Conservation (phyloP, 2,888 invertebrate species). For the Chydorus sphaericus region DNA sequence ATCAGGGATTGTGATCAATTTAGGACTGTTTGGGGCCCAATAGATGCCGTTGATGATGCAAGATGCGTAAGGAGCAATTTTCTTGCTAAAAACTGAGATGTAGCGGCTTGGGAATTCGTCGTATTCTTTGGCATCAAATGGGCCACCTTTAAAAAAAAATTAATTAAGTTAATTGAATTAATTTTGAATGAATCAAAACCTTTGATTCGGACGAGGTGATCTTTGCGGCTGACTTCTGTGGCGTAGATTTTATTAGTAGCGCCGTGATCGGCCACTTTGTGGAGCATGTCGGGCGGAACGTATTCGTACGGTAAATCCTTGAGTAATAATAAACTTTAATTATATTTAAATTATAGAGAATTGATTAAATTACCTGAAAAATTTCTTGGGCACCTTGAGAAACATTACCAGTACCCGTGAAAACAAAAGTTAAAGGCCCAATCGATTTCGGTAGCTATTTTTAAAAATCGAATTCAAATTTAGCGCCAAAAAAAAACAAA, state of each 20-base stretch:
- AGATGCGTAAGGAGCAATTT: slow-evolving; percentile 94
- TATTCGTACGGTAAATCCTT: slow-evolving; percentile 95
- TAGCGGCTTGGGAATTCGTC: slow-evolving; percentile 86
- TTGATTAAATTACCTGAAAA: slow-evolving; percentile 28
- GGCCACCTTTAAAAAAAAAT: too few species aligned
- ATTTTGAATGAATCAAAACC: too few species aligned
- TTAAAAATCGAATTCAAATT: too few species aligned
- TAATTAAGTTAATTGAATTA: too few species aligned
- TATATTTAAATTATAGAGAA: not conserved
- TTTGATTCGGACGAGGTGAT: slow-evolving; percentile 83
- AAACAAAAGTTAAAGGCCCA: slow-evolving; percentile 86
- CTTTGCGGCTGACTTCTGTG: slow-evolving; percentile 82
- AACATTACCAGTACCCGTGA: slow-evolving; percentile 95
- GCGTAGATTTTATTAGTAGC: slow-evolving; percentile 90
- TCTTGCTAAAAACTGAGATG: slow-evolving; percentile 87
- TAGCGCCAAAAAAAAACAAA: too few species aligned
- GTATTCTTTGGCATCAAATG: slow-evolving; percentile 79
- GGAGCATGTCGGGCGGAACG: slow-evolving; percentile 83
- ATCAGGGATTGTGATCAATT: slow-evolving; percentile 90
- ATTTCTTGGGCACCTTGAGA: slow-evolving; percentile 58
- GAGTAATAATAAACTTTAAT: slow-evolving; percentile 45
- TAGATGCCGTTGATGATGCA: slow-evolving; percentile 97
- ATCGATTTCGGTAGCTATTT: slow-evolving; percentile 98
- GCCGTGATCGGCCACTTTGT: slow-evolving; percentile 92
- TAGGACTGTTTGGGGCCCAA: slow-evolving; percentile 95